Evolutionary conservation across 2,888 invertebrate species (phyloP).

Genomic region (Chamaedrilus cognettii): DNA sequence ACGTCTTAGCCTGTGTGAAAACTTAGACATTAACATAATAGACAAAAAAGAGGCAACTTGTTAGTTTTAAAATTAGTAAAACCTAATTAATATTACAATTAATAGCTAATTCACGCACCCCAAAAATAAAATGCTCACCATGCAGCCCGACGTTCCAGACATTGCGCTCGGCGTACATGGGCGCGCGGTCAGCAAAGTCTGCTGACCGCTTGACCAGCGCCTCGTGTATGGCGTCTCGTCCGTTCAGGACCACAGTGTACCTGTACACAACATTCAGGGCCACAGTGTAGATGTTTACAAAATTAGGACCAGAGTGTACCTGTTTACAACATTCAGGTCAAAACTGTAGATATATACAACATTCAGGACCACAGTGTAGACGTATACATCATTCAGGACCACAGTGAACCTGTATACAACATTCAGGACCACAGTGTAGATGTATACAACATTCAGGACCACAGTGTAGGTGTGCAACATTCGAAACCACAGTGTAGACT

Average conservation of each 20-base stretch:
- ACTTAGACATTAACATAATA: too few species aligned
- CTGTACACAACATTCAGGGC: constrained; percentile 1
- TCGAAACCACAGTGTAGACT: too few species aligned
- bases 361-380: constrained; percentile 13
- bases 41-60: too few species aligned
- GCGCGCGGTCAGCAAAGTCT: not conserved
- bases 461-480: too few species aligned
- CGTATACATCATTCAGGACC: not conserved
- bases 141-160: not conserved
- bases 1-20: too few species aligned
- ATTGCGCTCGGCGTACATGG: not conserved
- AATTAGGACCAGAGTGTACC: constrained; percentile 13
- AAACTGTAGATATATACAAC: too few species aligned
- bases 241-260: constrained; percentile 14
- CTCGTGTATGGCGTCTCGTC: constrained; percentile 14
- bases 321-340: not conserved
- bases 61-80: too few species aligned
- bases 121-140: too few species aligned
- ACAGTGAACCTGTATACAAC: constrained; percentile 2
- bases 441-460: not conserved
- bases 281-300: too few species aligned
- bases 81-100: too few species aligned
- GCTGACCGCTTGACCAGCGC: constrained; percentile 9
- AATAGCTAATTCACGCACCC: too few species aligned
- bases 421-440: too few species aligned